Evolutionary conservation across 2,888 invertebrate genomes (phyloP).

Genomic region (Drosophila siamana): DNA sequence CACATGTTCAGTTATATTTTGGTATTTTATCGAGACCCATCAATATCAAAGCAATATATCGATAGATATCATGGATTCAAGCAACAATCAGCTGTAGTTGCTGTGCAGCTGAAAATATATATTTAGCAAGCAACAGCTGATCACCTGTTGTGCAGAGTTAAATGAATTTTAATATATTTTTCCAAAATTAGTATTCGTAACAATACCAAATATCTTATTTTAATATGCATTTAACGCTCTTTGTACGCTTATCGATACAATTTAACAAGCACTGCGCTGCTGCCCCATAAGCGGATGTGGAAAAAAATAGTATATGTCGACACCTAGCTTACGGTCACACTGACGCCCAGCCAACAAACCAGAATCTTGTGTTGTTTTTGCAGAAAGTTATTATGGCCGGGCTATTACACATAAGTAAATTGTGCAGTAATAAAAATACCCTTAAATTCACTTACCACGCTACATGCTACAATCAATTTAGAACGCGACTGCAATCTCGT

Average conservation of each 20-base stretch:
- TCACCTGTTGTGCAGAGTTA: neutral
- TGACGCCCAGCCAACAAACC: slow-evolving; percentile 21
- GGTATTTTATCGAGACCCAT: slow-evolving; percentile 18
- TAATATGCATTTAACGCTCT: no score
- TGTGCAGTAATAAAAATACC: slow-evolving; percentile 71
- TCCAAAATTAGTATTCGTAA: neutral
- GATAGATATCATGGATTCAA: neutral
- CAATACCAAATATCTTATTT: no score
- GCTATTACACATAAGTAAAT: slow-evolving; percentile 77
- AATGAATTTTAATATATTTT: no score
- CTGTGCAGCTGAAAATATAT: neutral
- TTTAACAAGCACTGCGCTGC: neutral
- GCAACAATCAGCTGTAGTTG: neutral
- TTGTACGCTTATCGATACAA: neutral
- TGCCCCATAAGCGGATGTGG: neutral
- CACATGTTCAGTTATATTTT: neutral
- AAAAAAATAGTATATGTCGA: neutral
- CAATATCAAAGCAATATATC: neutral
- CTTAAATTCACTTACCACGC: slow-evolving; percentile 45
- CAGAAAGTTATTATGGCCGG: slow-evolving; percentile 82
- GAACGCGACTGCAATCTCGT: slow-evolving; percentile 46
- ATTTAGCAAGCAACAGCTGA: neutral
- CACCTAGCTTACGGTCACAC: slow-evolving; percentile 31
- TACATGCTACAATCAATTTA: slow-evolving; percentile 39
- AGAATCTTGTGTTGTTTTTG: slow-evolving; percentile 52